Percentiles rank a stretch among this genome's conserved stretches.
Conservation (phyloP, 1,140 invertebrate species). For the Hermatobates lingyangjiaoensis region DNA sequence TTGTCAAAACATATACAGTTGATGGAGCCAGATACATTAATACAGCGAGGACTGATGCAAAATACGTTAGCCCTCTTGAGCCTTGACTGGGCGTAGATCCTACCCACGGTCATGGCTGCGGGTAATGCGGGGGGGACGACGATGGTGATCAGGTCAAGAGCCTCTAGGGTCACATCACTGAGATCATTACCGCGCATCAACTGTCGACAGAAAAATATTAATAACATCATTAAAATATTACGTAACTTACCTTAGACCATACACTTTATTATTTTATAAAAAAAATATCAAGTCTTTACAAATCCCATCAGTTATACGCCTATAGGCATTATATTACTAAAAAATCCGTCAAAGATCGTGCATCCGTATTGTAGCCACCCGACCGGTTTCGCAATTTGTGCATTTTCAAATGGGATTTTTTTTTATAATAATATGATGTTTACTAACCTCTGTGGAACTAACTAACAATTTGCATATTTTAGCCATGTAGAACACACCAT, state of each 20-base stretch:
- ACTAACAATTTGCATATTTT: no score
- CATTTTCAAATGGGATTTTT: no score
- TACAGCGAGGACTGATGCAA: slow-evolving; percentile 75
- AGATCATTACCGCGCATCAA: slow-evolving; percentile 20
- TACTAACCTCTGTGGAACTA: no score
- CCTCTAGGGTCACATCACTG: slow-evolving; percentile 26
- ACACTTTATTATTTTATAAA: background rate
- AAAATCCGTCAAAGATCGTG: no score
- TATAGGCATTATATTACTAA: no score
- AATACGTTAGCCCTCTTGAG: slow-evolving; percentile 58
- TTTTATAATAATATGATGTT: no score
- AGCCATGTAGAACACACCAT: no score
- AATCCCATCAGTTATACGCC: no score
- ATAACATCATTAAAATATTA: background rate
- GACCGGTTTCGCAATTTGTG: no score
- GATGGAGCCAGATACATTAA: slow-evolving; percentile 75
- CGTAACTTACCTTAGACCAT: background rate
- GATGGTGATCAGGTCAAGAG: slow-evolving; percentile 84
- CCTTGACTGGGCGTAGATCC: slow-evolving; percentile 61
- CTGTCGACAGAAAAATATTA: slow-evolving; percentile 8
- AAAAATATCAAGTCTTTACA: no score
- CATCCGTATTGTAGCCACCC: no score
- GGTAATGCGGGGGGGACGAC: slow-evolving; percentile 85
- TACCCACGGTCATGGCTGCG: slow-evolving; percentile 83
- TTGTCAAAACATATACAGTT: slow-evolving; percentile 94